Base-by-base conservation (phyloP, 2,888 invertebrate genomes). In the Beris chalybata region DNA sequence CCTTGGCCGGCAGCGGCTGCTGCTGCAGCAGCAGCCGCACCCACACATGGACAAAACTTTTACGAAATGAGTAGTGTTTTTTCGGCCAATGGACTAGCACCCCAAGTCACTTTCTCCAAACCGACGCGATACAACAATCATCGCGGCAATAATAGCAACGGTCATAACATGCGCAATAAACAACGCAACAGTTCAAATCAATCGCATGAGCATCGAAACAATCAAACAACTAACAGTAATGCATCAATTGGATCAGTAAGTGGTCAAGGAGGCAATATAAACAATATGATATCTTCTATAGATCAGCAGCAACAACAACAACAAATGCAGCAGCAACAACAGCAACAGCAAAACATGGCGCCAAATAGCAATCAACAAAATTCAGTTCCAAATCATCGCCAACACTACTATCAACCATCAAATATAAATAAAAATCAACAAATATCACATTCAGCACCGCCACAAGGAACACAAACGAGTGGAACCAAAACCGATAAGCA, bases 51-150 rank as follows among this genome's bases (percentile, higher is more conserved):
- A 63, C 81, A 82, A 71, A 83, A 85, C 71, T 89, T 85, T 76
- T 89, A 86, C 74, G 89, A 89, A 72, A 85, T 90, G 75, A 84
- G 87, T 72, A 85, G 87, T 76, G 86, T 91, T 70, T 89, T 89
- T 79, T 85, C 89, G 69, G 84, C 89, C 74, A 91, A 90, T 78
- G 89, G 90, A 66, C 81, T 91, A 72, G 84, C 89, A 67, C 89
- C 88, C 57, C 89, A 88, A 77, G 83, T 85, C 66, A 82, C 86
- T 64, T 88, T 86, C 43, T 74, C 76, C 29, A 66, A 68, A 53
- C 66, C 67, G 52, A 66, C 74, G 67, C 70, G 79, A 65, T 78
- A 77, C 65, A 78, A 76, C 65, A 75, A 66, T 71, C 77, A 74
- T 72, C 76, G 78, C 70, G 73, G 71, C 47, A 78, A 74, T 73